Conservation (phyloP, 1,140 invertebrate genomes). For the Magallana angulata region DNA sequence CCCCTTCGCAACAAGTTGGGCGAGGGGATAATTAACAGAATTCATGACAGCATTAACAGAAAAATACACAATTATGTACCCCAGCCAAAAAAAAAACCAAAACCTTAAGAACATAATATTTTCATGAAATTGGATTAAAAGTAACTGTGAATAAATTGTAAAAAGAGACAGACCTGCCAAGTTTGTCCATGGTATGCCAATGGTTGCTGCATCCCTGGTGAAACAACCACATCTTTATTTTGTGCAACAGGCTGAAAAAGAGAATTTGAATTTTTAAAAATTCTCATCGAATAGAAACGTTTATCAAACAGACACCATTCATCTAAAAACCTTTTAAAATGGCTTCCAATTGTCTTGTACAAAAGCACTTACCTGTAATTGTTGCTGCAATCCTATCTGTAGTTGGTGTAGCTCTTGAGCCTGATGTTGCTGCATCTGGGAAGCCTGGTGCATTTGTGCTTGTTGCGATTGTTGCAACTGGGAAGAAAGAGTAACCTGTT, state of each 20-base stretch:
- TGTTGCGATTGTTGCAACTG: conserved; percentile 46
- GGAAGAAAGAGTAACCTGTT: conserved; percentile 29
- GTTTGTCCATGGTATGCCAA: neutral
- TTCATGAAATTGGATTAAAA: no score
- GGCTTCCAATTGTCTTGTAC: no score
- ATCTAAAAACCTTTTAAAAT: no score
- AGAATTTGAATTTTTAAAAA: neutral
- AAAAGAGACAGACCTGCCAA: neutral
- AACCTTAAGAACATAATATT: neutral
- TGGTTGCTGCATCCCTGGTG: neutral
- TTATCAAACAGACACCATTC: no score
- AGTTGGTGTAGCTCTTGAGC: conserved; percentile 53
- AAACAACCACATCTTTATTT: neutral
- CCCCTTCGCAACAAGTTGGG: no score
- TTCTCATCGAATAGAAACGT: no score
- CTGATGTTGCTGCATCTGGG: conserved; percentile 48
- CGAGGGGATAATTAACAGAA: no score
- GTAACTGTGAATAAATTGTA: no score
- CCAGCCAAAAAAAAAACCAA: neutral
- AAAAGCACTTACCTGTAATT: no score
- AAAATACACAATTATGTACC: no score
- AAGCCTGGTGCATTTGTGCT: conserved; percentile 48
- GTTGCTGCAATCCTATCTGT: conserved; percentile 47
- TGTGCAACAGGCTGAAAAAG: neutral
- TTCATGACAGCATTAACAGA: no score